These are phyloP conservation scores for Lycophotia porphyrea DNA, from an alignment of 2,888 invertebrate species.

Conservation along the genomic window DNA sequence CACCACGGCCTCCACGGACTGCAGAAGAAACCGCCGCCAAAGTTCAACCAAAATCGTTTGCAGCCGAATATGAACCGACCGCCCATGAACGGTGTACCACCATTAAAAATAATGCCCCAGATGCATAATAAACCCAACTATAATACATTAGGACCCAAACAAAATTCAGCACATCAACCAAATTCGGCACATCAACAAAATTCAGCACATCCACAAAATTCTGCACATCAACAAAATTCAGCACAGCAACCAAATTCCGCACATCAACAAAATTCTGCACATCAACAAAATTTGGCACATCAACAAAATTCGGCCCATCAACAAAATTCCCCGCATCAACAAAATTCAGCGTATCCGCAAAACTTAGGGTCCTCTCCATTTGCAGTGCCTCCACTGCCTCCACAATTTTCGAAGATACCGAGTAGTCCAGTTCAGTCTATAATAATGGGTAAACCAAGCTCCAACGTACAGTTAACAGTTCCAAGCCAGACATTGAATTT, in stretches of 20 bases:
- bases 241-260: not conserved
- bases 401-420: conserved; percentile 49
- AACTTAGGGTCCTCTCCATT: conserved; percentile 11
- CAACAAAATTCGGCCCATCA: not conserved
- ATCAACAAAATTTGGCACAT: not conserved
- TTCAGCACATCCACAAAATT: conserved; percentile 1
- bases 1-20: conserved; percentile 74
- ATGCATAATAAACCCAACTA: conserved; percentile 57
- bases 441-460: conserved; percentile 79
- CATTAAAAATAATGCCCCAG: conserved; percentile 76
- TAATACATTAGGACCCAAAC: conserved; percentile 60
- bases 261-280: conserved; percentile 26
- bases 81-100: conserved; percentile 71
- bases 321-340: conserved; percentile 28
- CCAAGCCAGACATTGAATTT: conserved; percentile 83
- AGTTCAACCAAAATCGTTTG: conserved; percentile 66
- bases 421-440: conserved; percentile 70
- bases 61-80: conserved; percentile 77
- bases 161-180: conserved; percentile 29
- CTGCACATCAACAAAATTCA: not conserved
- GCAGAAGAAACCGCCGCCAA: conserved; percentile 75
- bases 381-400: conserved; percentile 32
- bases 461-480: conserved; percentile 68
- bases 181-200: conserved; percentile 35
- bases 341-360: not conserved